Evolutionary conservation across 1,140 invertebrate genomes (phyloP).

Genomic region (Penaeus vannamei): DNA sequence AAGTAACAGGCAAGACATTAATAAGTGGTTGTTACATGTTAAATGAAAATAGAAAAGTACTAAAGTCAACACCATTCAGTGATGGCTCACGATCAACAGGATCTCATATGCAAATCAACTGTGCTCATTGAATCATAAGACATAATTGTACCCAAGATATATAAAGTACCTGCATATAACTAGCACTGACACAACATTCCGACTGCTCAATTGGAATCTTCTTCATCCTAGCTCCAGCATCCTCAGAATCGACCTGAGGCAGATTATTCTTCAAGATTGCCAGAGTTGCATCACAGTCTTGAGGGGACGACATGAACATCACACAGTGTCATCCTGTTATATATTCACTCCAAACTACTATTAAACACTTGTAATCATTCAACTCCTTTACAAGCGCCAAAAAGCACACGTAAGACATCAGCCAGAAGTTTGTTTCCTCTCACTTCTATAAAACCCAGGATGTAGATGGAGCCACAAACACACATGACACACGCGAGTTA

Average conservation of each 20-base stretch:
- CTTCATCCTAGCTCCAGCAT: slow-evolving; percentile 37
- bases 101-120: slow-evolving; percentile 47
- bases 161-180: slow-evolving; percentile 55
- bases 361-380: background rate
- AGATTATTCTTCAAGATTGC: slow-evolving; percentile 24
- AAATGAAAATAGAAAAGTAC: slow-evolving; percentile 59
- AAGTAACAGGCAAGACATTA: slow-evolving; percentile 43
- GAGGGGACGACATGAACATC: slow-evolving; percentile 29
- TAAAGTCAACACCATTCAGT: slow-evolving; percentile 44
- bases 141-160: slow-evolving; percentile 59
- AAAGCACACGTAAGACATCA: slow-evolving; percentile 34
- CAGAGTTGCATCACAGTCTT: slow-evolving; percentile 48
- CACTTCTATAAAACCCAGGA: slow-evolving; percentile 19
- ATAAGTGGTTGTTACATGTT: slow-evolving; percentile 44
- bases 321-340: slow-evolving; percentile 40
- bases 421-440: slow-evolving; percentile 22
- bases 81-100: slow-evolving; percentile 43
- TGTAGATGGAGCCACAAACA: slow-evolving; percentile 60
- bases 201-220: slow-evolving; percentile 26
- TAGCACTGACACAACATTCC: slow-evolving; percentile 50
- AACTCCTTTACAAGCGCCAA: slow-evolving; percentile 29
- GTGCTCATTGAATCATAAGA: slow-evolving; percentile 49
- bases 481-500: slow-evolving; percentile 62
- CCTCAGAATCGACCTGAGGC: slow-evolving; percentile 3
- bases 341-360: slow-evolving; percentile 45